These are phyloP conservation scores for Pterostichus niger DNA, from an alignment of 2,888 invertebrate genomes.

Conservation along the genomic window DNA sequence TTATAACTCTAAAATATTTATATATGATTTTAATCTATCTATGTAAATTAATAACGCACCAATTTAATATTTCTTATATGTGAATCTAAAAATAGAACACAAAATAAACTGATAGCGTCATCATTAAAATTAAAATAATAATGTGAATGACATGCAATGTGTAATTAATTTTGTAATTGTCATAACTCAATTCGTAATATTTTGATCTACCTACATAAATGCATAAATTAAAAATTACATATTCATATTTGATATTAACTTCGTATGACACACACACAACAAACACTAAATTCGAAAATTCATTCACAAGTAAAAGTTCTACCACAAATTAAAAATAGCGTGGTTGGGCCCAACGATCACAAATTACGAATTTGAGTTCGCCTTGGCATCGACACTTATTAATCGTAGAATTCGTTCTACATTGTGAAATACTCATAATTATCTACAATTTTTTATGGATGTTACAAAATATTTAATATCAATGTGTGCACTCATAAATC, in stretches of 20 bases:
- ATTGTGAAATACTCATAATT: constrained; percentile 50
- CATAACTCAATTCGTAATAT: background rate
- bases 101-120: constrained; percentile 1
- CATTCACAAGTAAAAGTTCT: constrained; percentile 33
- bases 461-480: constrained; percentile 50
- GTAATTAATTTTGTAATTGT: background rate
- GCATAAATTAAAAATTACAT: background rate
- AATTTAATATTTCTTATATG: background rate
- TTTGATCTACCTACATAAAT: constrained; percentile 15
- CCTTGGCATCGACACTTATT: constrained; percentile 40
- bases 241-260: background rate
- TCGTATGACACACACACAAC: too few relatives aligned
- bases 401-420: constrained; percentile 21
- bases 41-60: background rate
- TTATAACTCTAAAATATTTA: too few relatives aligned
- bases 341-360: constrained; percentile 2
- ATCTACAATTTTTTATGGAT: constrained; percentile 31
- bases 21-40: too few relatives aligned
- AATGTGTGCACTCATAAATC: constrained; percentile 13
- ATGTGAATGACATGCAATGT: background rate
- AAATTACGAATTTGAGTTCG: constrained; percentile 19
- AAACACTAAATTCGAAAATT: constrained; percentile 2
- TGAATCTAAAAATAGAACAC: background rate
- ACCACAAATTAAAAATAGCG: constrained; percentile 30
- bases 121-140: constrained; percentile 3